Percentiles rank a stretch among this genome's conserved stretches.
Conservation (phyloP, 2,797 vertebrate species). For the Chrosomus eos region DNA sequence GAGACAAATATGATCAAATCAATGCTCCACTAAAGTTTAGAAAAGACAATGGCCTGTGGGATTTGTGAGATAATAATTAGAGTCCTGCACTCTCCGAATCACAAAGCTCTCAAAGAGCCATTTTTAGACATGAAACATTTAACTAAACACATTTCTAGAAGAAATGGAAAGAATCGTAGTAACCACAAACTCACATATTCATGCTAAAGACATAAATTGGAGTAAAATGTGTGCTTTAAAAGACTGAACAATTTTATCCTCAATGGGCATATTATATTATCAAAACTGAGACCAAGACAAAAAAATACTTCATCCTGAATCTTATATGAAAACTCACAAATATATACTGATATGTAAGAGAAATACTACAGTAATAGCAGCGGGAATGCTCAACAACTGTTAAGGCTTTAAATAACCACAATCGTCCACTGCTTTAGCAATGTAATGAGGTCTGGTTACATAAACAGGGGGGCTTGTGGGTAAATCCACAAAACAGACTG, state of each 20-base stretch:
- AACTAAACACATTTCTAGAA: background rate
- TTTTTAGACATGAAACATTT: background rate
- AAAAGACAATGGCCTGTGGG: background rate
- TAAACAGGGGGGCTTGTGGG: slow-evolving; percentile 50
- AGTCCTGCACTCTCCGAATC: background rate
- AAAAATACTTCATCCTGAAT: background rate
- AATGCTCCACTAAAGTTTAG: background rate
- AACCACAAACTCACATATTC: background rate
- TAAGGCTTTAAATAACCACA: slow-evolving; percentile 63
- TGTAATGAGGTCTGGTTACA: slow-evolving; percentile 60
- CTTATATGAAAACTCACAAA: background rate
- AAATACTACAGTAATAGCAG: slow-evolving; percentile 1
- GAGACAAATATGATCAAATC: background rate
- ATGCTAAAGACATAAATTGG: background rate
- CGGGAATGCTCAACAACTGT: slow-evolving; percentile 58
- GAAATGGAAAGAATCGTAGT: background rate
- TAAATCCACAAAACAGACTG: slow-evolving; percentile 50
- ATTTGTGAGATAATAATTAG: background rate
- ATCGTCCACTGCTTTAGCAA: slow-evolving; percentile 47
- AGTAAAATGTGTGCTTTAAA: background rate
- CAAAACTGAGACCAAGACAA: background rate
- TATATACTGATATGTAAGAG: background rate
- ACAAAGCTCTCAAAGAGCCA: background rate
- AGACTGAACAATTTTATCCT: background rate
- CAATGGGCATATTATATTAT: background rate